Evolutionary conservation across 2,888 invertebrate species (phyloP), one percentile per base, ranked within the genome.

Genomic region (Andrena minutula): DNA sequence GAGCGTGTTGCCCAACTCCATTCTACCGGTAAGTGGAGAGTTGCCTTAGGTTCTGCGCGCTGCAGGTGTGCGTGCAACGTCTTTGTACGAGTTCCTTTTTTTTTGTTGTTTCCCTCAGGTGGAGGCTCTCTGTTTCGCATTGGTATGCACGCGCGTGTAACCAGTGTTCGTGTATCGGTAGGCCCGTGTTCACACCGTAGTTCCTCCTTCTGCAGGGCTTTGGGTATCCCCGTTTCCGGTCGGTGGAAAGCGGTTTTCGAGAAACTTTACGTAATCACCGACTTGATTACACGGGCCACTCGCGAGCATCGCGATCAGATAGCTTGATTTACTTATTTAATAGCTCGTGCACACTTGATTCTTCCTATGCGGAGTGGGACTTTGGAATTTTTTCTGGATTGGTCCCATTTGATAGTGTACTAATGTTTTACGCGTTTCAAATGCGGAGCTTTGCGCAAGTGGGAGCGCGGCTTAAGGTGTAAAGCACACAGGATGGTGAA

Each of bases 131-230:
- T 10, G 49, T 66, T 66, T 20, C 56, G 53, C 23, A 26, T 3
- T 8, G 10, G 23, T 26, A 56, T 79, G 64, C 61, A 56, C 35
- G 56, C 35, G 58, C 16, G 70, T 20, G 75, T 28, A 26, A 30
- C 28, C 26, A 8, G 12, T 12, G 53, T 49, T n/a, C 49, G 56
- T 66, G 64, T 81, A 41, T 73, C 82, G 71, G 83, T 64, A 26
- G 53, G 80, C 56, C 49, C 83, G 92, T 91, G 91, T 88, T 89
- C 89, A 90, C 86, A 92, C 89, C 93, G 93, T 93, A 93, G 92
- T 93, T 93, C 93, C 93, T 88, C 77, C 81, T 79, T 79, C 77
- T 69, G 64, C 82, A 69, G 82, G 82, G 79, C 85, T 84, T 77
- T 69, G 87, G 41, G 84, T 58, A 86, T 86, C 76, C 84, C 64